phyloP scores from a whole-genome alignment of 1,140 invertebrate genomes.

The Drosophila parabipectinata region DNA sequence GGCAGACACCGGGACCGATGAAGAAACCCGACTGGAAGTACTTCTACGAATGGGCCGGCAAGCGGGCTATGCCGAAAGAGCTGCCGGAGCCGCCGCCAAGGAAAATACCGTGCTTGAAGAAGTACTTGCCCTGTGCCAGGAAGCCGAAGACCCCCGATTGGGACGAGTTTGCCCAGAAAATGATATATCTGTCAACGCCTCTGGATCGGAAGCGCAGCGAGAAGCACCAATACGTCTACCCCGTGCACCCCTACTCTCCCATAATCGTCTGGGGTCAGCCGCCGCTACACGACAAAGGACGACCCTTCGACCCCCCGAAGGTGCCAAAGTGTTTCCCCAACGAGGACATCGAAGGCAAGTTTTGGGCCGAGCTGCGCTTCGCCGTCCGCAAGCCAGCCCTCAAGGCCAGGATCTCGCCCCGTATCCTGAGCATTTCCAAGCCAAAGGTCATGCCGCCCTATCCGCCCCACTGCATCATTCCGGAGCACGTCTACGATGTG shows the following conservation, averaged over 20 bases:
- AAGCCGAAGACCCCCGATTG: conserved; percentile 6
- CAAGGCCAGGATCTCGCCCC: conserved; percentile 48
- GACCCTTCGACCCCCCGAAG: conserved; percentile 46
- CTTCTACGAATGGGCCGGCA: conserved; percentile 46
- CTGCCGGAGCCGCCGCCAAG: background rate
- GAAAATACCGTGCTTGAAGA: conserved; percentile 35
- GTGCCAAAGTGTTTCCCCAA: conserved; percentile 65
- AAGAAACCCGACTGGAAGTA: conserved; percentile 50
- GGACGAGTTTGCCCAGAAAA: conserved; percentile 4
- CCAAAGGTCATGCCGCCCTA: conserved; percentile 56
- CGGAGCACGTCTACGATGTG: conserved; percentile 11
- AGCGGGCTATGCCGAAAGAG: conserved; percentile 32
- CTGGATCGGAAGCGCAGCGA: conserved; percentile 54
- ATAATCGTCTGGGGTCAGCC: conserved; percentile 64
- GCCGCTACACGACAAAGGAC: conserved; percentile 55
- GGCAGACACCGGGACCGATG: conserved; percentile 75
- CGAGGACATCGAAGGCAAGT: conserved; percentile 57
- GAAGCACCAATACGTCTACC: conserved; percentile 35
- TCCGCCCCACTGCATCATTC: conserved; percentile 65
- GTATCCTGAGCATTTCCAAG: conserved; percentile 59
- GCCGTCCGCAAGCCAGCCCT: conserved; percentile 53
- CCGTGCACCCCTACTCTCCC: conserved; percentile 45
- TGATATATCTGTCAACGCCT: conserved; percentile 34
- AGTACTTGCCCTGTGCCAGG: conserved; percentile 49
- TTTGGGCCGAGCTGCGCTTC: conserved; percentile 65